Base-by-base conservation (phyloP, 2,113 vertebrate genomes). In the Zootoca vivipara region DNA sequence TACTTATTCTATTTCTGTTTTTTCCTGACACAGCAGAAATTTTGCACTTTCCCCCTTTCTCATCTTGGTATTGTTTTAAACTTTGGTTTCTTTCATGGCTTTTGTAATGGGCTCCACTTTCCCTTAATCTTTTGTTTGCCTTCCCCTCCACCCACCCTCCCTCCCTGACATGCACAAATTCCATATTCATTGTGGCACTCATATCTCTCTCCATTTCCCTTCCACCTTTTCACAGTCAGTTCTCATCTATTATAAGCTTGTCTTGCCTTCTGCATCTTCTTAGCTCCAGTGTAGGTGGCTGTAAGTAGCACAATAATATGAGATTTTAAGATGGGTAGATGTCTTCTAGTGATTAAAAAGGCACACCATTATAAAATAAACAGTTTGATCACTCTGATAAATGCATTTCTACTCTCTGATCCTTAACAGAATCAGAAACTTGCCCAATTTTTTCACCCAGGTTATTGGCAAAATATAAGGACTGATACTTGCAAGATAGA, bases 51-150 rank as follows among this genome's bases (percentile, higher is more conserved):
- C 90, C 84, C 89, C 91, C 90, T 65, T 91, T 90, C 83, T 86
- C 87, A 67, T 85, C 30, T 93, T 94, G 91, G 90, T 88, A 7
- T 64, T 79, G 16, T 92, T 94, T 94, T 81, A 87, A 90, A 91
- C 85, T 94, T 93, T 89, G 89, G 88, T 94, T 96, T 92, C 89
- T 88, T 85, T 75, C 92, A 84, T 95, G 88, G 89, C 89, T 90
- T 84, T 94, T 91, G 90, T 90, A 95, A 95, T 93, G 92, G 92
- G 88, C 85, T 94, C 91, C 86, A 92, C 90, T 94, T 87, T 78
- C 18, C 92, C 91, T 90, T 92, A 93, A 91, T 96, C 92, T 93
- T 87, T 72, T 85, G 87, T 92, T 94, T 91, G 30, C 91, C 90
- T 95, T 88, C 86, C 92, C 93, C 96, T 94, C 42, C 42, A 9